These are phyloP conservation scores for Osmerus mordax DNA, from an alignment of 2,113 vertebrate genomes.

Conservation along the genomic window DNA sequence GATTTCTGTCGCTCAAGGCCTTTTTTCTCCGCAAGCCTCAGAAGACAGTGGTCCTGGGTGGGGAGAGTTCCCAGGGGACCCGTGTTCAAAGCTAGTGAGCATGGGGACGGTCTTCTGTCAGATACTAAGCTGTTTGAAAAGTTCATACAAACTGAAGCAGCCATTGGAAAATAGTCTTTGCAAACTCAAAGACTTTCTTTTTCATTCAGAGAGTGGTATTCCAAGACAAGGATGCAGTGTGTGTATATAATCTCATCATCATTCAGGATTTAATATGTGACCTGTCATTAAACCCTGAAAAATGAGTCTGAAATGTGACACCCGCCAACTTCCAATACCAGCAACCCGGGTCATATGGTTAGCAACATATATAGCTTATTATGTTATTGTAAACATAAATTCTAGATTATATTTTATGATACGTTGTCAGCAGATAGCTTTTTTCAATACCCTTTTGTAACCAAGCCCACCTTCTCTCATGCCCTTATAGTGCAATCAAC, in stretches of 20 bases:
- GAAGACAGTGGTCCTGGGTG: conserved; percentile 68
- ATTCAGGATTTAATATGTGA: background rate
- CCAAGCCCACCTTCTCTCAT: background rate
- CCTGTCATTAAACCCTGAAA: too few species aligned
- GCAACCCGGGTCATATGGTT: too few species aligned
- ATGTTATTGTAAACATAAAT: too few species aligned
- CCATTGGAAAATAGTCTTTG: conserved; percentile 65
- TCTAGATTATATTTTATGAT: too few species aligned
- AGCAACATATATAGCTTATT: too few species aligned
- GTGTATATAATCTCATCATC: conserved; percentile 49
- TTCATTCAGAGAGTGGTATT: conserved; percentile 45
- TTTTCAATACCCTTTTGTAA: too few species aligned
- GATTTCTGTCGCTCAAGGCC: conserved; percentile 63
- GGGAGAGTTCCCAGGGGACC: conserved; percentile 57
- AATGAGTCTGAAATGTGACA: too few species aligned
- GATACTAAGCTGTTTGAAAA: conserved; percentile 69
- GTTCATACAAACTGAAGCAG: conserved; percentile 68
- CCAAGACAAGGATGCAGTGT: conserved; percentile 5
- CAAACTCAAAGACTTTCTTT: conserved; percentile 65
- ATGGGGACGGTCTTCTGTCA: conserved; percentile 61
- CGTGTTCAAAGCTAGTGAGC: conserved; percentile 61
- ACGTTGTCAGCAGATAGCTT: background rate
- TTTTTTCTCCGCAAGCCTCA: conserved; percentile 67
- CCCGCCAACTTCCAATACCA: too few species aligned
- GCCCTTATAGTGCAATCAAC: conserved; percentile 39